Evolutionary conservation across 2,888 invertebrate species (phyloP), one percentile per base, ranked within the genome.

Genomic region (Brenthis ino): DNA sequence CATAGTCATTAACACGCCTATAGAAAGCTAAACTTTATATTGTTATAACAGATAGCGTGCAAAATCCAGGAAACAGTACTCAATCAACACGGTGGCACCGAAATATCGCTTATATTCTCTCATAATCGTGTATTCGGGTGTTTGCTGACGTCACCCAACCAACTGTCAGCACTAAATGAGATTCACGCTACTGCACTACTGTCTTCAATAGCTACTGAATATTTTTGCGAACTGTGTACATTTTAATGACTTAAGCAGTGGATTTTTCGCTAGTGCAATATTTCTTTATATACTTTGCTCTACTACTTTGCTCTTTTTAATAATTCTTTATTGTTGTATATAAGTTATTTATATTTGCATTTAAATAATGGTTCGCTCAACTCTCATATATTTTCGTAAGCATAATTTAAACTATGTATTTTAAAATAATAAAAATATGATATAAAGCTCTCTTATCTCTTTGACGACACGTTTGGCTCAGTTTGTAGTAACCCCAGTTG

Each of bases 1-100:
- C 24, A 43, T 43, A 60, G 6, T 60, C 28, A 48, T 60, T 60
- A 60, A 20, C 57, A 3, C 47, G 6, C 48, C 58, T 47, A 60
- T 48, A 11, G 28, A 60, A 48, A 28, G 58, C 50, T 60, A 50
- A 60, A 48, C 11, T 60, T 60, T 60, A n/a, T 48, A 60, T 48
- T n/a, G 48, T 48, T 60, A 60, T 60, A 60, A n/a, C 24, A 48
- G 58, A 48, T 60, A 65, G 70, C 70, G 65, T 70, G 67, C 57
- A 56, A 50, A 64, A 63, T 55, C 53, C 68, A 65, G 72, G 70
- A 67, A 70, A 68, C 67, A 70, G 65, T 70, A 69, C 67, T 70
- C 69, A 72, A 72, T 72, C 70, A 69, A 70, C 67, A 72, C 67
- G 69, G 65, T 60, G 65, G 68, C 68, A 65, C 70, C 67, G 65